Base-by-base conservation (phyloP, 1,140 invertebrate species). In the Drosophila arizonae region DNA sequence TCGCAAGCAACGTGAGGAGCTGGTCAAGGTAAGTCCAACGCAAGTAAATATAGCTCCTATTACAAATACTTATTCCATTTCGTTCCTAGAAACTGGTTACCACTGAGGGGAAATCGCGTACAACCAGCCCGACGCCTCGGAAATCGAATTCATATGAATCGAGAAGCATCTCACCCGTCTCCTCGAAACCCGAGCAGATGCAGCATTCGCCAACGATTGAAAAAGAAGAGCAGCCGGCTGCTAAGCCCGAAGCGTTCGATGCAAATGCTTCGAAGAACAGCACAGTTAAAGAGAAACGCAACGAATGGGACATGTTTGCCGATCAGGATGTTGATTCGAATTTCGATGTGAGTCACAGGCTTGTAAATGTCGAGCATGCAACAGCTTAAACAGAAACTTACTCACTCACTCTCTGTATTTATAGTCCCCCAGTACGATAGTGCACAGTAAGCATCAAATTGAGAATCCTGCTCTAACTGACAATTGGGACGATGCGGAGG, bases 401-500 rank as follows among this genome's bases (percentile, higher is more conserved):
- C 39, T n/a, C 52, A 71, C 13, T 15, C 26, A 36, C 10, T 60
- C 26, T 68, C 1, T 26, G 0, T n/a, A 13, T 24, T n/a, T 30
- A 17, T 57, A 94, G 94, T 95, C 95, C 1, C 94, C 97, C 92
- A 97, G 94, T 81, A 95, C 95, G 13, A 95, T 94, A n/a, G 94
- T 96, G 36, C 94, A 94, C 72, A 93, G 94, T 93, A 95, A 94
- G 84, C 92, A 93, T 75, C 94, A 94, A 48, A 93, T 94, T 36
- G 97, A 98, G 85, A 98, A 98, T 93, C 97, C 97, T 0, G 96
- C 96, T 67, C 93, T 99, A 4, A 98, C 96, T 4, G 99, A 99
- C 92, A 99, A 99, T 91, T 99, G 99, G 99, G 99, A 99, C 92
- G 99, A 99, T 93, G 97, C 98, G 13, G 99, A 99, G 93, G 99